phyloP scores from a whole-genome alignment of 2,797 vertebrate species.

The Lemur catta region DNA sequence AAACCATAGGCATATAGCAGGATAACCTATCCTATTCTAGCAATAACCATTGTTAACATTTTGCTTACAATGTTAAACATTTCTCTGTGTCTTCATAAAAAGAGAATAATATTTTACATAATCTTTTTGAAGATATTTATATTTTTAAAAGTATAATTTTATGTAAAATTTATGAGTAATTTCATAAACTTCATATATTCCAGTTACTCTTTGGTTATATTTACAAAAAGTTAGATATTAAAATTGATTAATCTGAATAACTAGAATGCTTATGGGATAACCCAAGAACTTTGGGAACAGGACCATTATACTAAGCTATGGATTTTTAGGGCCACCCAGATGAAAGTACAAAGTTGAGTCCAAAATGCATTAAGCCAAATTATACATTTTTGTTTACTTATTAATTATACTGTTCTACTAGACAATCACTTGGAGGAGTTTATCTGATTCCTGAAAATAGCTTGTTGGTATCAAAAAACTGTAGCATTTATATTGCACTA shows the following conservation, averaged over 20 bases:
- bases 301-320: neutral
- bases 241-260: neutral
- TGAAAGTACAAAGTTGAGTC: neutral
- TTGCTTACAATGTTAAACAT: neutral
- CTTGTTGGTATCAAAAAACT: neutral
- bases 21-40: rapidly evolving
- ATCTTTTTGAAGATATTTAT: neutral
- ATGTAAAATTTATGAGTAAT: neutral
- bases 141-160: neutral
- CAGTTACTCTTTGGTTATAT: neutral
- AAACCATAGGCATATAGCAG: neutral
- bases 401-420: neutral
- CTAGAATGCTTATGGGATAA: neutral
- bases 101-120: neutral
- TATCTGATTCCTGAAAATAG: neutral
- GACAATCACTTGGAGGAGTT: neutral
- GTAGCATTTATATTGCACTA: neutral
- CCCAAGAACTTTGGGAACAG: neutral
- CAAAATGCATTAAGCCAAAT: neutral
- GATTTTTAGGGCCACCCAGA: neutral
- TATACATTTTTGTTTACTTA: neutral
- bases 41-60: neutral
- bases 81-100: neutral
- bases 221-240: neutral
- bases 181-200: neutral